Conservation (phyloP, 2,888 invertebrate species). For the Polyommatus iphigenia region DNA sequence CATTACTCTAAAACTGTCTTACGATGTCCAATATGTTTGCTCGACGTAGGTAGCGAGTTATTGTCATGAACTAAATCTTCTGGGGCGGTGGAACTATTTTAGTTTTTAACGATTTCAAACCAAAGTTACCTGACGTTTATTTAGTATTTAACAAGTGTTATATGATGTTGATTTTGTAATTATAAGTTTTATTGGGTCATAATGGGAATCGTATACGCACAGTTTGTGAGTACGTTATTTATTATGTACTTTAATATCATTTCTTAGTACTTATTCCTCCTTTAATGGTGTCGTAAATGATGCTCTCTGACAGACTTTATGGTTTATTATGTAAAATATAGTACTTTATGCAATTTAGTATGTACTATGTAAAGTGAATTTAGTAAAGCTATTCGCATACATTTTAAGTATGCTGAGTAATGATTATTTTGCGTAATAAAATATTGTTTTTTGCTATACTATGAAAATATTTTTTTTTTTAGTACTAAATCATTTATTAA, state of each 20-base stretch:
- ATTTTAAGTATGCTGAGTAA: neutral
- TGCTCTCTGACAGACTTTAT: neutral
- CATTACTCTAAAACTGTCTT: slow-evolving; percentile 44
- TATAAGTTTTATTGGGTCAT: neutral
- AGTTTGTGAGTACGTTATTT: slow-evolving; percentile 4
- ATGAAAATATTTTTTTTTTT: neutral
- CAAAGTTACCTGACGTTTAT: slow-evolving; percentile 47
- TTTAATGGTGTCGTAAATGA: slow-evolving; percentile 21
- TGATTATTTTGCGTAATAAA: neutral
- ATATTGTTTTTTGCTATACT: neutral
- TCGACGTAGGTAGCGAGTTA: slow-evolving; percentile 35
- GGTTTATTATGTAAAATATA: slow-evolving; percentile 16
- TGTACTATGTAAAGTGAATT: neutral
- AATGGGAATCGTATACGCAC: slow-evolving; percentile 9
- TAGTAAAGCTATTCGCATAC: slow-evolving; percentile 1
- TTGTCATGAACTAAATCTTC: slow-evolving; percentile 25
- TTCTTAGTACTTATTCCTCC: slow-evolving; percentile 20
- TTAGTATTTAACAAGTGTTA: slow-evolving; percentile 22
- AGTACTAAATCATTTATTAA: neutral
- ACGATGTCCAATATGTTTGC: slow-evolving; percentile 36
- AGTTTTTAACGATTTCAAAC: slow-evolving; percentile 61
- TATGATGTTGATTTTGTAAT: slow-evolving; percentile 19
- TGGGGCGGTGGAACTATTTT: slow-evolving; percentile 50
- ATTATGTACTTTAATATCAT: slow-evolving; percentile 15
- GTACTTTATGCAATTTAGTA: slow-evolving; percentile 13